These are phyloP conservation scores for Pollachius pollachius DNA, from an alignment of 2,113 vertebrate genomes.

Conservation along the genomic window DNA sequence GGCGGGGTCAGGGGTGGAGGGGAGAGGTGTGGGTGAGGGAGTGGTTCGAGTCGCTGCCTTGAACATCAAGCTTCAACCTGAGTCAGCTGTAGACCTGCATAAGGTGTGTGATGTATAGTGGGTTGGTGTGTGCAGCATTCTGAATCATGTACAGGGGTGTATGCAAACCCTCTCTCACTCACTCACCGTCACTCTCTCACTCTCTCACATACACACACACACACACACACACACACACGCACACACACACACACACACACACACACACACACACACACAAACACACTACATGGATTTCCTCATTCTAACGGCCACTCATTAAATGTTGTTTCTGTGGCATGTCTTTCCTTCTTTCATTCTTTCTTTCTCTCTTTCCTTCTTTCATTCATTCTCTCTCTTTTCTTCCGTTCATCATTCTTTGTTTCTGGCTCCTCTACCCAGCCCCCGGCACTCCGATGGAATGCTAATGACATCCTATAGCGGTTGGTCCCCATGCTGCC, in stretches of 20 bases:
- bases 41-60: too few relatives aligned
- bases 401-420: neutral
- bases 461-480: slow-evolving; percentile 42
- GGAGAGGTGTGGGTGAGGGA: too few relatives aligned
- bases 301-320: slow-evolving; percentile 42
- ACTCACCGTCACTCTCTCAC: neutral
- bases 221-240: slow-evolving; percentile 4
- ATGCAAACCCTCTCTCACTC: too few relatives aligned
- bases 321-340: slow-evolving; percentile 23
- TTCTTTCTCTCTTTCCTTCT: neutral
- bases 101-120: too few relatives aligned
- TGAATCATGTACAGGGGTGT: too few relatives aligned
- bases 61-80: too few relatives aligned
- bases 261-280: slow-evolving; percentile 3
- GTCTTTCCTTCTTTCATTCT: neutral
- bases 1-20: too few relatives aligned
- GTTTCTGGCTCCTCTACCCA: neutral
- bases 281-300: neutral
- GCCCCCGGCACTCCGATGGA: slow-evolving; percentile 8
- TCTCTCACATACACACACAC: slow-evolving; percentile 2
- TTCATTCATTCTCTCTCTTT: neutral
- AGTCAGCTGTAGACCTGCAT: too few relatives aligned
- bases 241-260: slow-evolving; percentile 15
- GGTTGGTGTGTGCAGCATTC: too few relatives aligned
- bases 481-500: slow-evolving; percentile 25